Conservation (phyloP, 2,888 invertebrate species). For the Vesta saturnalis region DNA sequence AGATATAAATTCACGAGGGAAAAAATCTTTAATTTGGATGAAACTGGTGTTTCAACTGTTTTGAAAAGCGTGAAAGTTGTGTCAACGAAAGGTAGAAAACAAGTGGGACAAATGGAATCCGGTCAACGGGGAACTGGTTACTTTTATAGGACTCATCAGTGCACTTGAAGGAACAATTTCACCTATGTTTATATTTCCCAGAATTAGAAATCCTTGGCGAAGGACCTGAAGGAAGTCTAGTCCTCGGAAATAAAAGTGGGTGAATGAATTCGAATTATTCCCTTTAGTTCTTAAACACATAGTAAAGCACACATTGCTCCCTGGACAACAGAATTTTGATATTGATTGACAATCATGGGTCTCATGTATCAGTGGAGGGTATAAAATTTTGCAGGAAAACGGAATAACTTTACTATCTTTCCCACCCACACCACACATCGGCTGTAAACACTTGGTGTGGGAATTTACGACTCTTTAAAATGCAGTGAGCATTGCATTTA, state of each 20-base stretch:
- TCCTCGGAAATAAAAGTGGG: background rate
- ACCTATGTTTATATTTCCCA: background rate
- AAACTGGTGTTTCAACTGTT: background rate
- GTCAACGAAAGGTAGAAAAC: background rate
- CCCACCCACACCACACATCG: constrained; percentile 7
- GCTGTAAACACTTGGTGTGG: constrained; percentile 4
- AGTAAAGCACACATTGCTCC: background rate
- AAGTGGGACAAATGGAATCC: background rate
- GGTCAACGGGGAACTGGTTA: background rate
- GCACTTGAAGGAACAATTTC: background rate
- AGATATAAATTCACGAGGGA: background rate
- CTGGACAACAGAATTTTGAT: background rate
- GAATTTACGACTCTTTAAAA: constrained; percentile 15
- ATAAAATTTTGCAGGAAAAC: constrained; percentile 6
- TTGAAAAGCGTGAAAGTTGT: background rate
- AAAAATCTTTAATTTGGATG: background rate
- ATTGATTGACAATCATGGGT: background rate
- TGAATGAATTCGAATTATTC: background rate
- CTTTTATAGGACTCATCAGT: background rate
- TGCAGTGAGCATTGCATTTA: constrained; percentile 7
- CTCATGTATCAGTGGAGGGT: constrained; percentile 6
- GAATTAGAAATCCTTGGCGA: too few species aligned
- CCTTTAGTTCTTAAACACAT: background rate
- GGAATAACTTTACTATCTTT: constrained; percentile 10
- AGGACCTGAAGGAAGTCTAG: too few species aligned